A percentile compares a stretch with the other conserved stretches of the same genome.
phyloP scores from a whole-genome alignment of 2,113 vertebrate species.

The Polypterus bichir region DNA sequence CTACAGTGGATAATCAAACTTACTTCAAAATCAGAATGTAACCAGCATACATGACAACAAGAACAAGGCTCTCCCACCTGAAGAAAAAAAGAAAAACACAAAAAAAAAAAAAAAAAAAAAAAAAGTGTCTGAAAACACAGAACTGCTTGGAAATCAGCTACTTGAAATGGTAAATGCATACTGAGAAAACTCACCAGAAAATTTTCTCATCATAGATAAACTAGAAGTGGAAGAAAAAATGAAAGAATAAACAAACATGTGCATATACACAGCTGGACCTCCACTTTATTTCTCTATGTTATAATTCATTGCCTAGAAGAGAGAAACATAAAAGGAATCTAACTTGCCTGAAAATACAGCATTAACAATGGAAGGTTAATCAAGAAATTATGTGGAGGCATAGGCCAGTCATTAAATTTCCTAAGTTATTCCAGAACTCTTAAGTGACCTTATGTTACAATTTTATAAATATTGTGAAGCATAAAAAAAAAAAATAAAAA shows the following conservation, averaged over 20 bases:
- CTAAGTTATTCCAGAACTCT: too few species aligned
- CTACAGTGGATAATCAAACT: constrained; percentile 37
- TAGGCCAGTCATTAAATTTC: too few species aligned
- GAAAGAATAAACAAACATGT: not conserved
- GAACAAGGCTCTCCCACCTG: constrained; percentile 94
- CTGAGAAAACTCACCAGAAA: constrained; percentile 69
- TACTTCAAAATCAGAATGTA: constrained; percentile 98
- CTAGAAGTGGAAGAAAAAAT: constrained; percentile 48
- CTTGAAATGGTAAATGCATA: not conserved
- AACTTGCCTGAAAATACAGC: too few species aligned
- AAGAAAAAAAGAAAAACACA: constrained; percentile 16
- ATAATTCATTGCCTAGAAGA: too few species aligned
- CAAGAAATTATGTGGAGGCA: too few species aligned
- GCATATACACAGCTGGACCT: too few species aligned
- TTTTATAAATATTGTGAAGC: too few species aligned
- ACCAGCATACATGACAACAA: constrained; percentile 80
- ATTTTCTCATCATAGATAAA: constrained; percentile 94
- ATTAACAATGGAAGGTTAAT: too few species aligned
- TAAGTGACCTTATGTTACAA: too few species aligned
- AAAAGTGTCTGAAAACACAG: constrained; percentile 5
- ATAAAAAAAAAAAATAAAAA: too few species aligned
- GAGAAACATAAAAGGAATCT: too few species aligned
- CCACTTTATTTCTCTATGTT: too few species aligned
- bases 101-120: constrained; percentile 18
- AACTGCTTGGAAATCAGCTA: not conserved